phyloP scores from a whole-genome alignment of 2,113 vertebrate species.

The Papio anubis region DNA sequence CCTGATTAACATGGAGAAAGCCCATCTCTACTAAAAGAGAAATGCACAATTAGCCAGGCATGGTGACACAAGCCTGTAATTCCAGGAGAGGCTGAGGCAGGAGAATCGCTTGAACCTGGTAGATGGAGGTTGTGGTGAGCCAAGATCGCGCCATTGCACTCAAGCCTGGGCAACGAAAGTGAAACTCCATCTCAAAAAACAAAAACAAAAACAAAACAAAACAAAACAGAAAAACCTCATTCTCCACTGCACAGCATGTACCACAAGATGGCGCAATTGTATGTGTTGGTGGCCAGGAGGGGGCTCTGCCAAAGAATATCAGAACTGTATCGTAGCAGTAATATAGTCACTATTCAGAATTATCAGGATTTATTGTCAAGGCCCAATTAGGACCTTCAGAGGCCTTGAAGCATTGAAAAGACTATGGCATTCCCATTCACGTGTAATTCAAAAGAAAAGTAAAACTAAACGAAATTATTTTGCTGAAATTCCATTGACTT shows the following conservation, averaged over 20 bases:
- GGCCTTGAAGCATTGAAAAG: not conserved
- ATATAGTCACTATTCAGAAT: not conserved
- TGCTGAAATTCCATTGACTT: not conserved
- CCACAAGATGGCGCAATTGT: slow-evolving; percentile 48
- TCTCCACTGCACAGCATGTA: not conserved
- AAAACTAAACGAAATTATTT: slow-evolving; percentile 1
- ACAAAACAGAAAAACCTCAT: not conserved
- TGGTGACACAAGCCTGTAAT: too few species aligned
- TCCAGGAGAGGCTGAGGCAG: too few species aligned
- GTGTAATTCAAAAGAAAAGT: not conserved
- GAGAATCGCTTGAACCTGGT: too few species aligned
- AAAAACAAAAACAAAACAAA: too few species aligned
- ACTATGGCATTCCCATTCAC: not conserved
- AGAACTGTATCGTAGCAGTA: not conserved
- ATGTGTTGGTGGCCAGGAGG: not conserved
- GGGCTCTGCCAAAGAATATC: not conserved
- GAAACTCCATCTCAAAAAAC: too few species aligned
- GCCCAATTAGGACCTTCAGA: not conserved
- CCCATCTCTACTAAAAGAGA: too few species aligned
- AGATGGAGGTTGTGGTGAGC: too few species aligned
- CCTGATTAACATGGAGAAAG: too few species aligned
- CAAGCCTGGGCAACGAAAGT: too few species aligned
- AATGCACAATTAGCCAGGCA: too few species aligned
- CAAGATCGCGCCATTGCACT: too few species aligned
- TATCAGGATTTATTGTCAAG: not conserved